Base-by-base conservation (phyloP, 2,888 invertebrate genomes). In the Drosophila affinis region DNA sequence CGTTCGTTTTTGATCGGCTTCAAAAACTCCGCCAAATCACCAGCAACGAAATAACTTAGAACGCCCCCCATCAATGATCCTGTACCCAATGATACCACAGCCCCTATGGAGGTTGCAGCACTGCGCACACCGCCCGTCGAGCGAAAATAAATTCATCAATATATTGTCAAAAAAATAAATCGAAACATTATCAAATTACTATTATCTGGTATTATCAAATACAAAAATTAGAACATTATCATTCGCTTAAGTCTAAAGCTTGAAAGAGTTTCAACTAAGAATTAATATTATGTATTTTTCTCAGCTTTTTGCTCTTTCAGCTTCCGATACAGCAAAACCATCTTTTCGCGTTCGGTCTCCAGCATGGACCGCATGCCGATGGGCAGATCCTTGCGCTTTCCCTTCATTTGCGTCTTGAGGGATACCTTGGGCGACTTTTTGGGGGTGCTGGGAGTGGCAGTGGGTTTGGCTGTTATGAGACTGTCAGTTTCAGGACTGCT, bases 301-400 rank as follows among this genome's bases (percentile, higher is more conserved):
- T 52, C 53, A 6, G 47, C 10, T 18, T 32, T 49, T 34, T 88
- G 76, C 59, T 92, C 92, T 59, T 94, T 95, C 46, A 95, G 73
- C 62, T 92, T 88, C 82, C 94, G 93, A 77, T 95, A 95, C 7
- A 95, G 93, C 71, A 93, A 92, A 27, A 95, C 93, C 69, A 93
- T 93, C 86, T 94, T 94, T 51, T 88, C 92, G 78, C 94, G 94
- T 81, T 94, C 94, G 51, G 91, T 92, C 60, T 95, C 95, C 34
- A 95, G 88, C 91, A 94, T 93, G 69, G 92, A 91, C 54, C 95
- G 92, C 51, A 95, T 93, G 0, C 93, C 93, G 49, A 92, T 84
- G 0, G 95, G 94, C 59, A 95, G 88, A 85, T 94, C 93, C 88
- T 94, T 95, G 4, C 94, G 92, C 88, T 95, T 95, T 7, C 94